Conservation (phyloP, 2,113 vertebrate genomes). For the Puma concolor region DNA sequence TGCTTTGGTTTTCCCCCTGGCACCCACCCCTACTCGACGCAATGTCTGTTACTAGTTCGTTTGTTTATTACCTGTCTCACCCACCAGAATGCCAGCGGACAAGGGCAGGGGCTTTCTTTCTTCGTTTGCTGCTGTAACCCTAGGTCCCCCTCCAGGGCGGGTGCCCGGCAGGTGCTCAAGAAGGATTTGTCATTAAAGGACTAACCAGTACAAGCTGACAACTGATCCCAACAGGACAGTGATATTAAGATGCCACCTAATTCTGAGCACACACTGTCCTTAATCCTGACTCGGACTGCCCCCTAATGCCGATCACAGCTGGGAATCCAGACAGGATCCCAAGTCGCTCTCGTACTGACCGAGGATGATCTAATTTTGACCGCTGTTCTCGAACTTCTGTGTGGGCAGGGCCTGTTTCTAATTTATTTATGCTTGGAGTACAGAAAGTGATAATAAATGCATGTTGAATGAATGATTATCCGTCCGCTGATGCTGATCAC, state of each 20-base stretch:
- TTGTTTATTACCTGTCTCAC: background rate
- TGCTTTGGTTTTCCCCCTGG: background rate
- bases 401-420: background rate
- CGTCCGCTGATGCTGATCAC: background rate
- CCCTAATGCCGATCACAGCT: background rate
- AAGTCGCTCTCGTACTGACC: background rate
- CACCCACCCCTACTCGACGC: background rate
- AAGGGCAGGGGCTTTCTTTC: background rate
- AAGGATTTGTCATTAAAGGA: background rate
- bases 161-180: accelerated
- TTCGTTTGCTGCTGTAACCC: background rate
- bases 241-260: background rate
- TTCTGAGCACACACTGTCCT: background rate
- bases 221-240: background rate
- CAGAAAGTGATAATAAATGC: background rate
- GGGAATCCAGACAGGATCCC: background rate
- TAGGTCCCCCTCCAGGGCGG: background rate
- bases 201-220: background rate
- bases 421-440: background rate
- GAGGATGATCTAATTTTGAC: background rate
- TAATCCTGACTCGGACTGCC: background rate
- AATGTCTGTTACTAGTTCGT: background rate
- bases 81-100: background rate
- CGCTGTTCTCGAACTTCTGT: background rate
- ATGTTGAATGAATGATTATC: background rate